Percentiles rank a stretch among this genome's conserved stretches.
Evolutionary conservation across 1,140 invertebrate genomes (phyloP).

Genomic region (Planococcus citri): DNA sequence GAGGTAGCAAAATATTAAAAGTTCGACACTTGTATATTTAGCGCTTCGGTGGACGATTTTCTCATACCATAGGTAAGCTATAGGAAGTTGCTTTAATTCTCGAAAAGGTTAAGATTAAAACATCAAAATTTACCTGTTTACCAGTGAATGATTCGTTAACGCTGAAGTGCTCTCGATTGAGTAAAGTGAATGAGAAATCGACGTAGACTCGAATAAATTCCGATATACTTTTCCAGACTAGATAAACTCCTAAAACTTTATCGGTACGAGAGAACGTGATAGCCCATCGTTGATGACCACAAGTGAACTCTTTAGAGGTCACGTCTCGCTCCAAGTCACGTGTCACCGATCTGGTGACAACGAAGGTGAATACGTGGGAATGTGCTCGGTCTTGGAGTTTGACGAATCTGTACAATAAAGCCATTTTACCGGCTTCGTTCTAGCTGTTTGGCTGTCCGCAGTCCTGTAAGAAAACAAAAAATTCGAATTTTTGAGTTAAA

Average conservation of each 20-base stretch:
- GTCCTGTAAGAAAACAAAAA: background rate
- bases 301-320: conserved; percentile 71
- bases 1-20: too few relatives aligned
- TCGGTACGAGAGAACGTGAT: conserved; percentile 68
- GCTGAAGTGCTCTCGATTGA: conserved; percentile 75
- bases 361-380: conserved; percentile 73
- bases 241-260: conserved; percentile 65
- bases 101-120: background rate
- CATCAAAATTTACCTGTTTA: conserved; percentile 41
- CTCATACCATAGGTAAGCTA: too few relatives aligned
- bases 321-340: conserved; percentile 66
- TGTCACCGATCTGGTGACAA: conserved; percentile 65
- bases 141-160: conserved; percentile 71
- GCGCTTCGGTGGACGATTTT: too few relatives aligned
- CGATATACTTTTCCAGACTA: conserved; percentile 62
- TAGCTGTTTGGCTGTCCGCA: background rate
- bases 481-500: too few relatives aligned
- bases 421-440: conserved; percentile 41
- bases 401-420: conserved; percentile 69
- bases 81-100: too few relatives aligned
- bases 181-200: conserved; percentile 70
- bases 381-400: conserved; percentile 69
- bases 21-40: too few relatives aligned
- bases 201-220: conserved; percentile 63
- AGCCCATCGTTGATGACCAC: conserved; percentile 77